Percentiles rank a stretch among this genome's conserved stretches.
These are phyloP conservation scores for Teleogryllus occipitalis DNA, from an alignment of 1,140 invertebrate species.

Conservation along the genomic window DNA sequence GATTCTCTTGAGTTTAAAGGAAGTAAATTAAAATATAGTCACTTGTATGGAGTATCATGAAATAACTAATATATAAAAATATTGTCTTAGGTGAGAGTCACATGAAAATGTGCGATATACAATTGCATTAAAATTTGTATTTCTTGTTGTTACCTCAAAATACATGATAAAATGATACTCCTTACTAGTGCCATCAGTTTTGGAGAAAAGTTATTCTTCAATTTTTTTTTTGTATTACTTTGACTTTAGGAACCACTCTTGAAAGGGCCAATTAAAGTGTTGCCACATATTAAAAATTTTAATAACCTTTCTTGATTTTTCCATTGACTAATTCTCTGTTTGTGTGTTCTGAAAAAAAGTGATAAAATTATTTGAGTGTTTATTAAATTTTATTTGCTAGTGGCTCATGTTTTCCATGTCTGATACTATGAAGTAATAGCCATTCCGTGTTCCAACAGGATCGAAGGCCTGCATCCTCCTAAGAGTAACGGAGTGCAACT, in stretches of 20 bases:
- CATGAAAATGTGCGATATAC: background rate
- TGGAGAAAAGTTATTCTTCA: too few species aligned
- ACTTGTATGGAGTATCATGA: background rate
- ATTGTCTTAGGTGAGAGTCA: background rate
- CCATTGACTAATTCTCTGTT: background rate
- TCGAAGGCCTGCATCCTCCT: constrained; percentile 17
- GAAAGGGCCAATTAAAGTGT: too few species aligned
- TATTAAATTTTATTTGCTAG: background rate
- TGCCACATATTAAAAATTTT: too few species aligned
- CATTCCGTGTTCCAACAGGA: constrained; percentile 23
- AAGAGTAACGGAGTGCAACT: constrained; percentile 23
- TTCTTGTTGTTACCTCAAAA: too few species aligned
- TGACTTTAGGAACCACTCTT: too few species aligned
- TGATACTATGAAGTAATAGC: constrained; percentile 15
- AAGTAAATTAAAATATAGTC: background rate
- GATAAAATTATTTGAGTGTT: background rate
- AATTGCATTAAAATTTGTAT: too few species aligned
- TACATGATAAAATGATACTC: too few species aligned
- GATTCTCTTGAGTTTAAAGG: background rate
- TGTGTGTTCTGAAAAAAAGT: background rate
- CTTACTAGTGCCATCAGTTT: too few species aligned
- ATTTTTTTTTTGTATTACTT: too few species aligned
- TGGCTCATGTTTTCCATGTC: background rate
- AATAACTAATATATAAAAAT: background rate
- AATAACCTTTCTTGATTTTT: too few species aligned